phyloP scores from a whole-genome alignment of 2,888 invertebrate species.

The Drosophila bunnanda region DNA sequence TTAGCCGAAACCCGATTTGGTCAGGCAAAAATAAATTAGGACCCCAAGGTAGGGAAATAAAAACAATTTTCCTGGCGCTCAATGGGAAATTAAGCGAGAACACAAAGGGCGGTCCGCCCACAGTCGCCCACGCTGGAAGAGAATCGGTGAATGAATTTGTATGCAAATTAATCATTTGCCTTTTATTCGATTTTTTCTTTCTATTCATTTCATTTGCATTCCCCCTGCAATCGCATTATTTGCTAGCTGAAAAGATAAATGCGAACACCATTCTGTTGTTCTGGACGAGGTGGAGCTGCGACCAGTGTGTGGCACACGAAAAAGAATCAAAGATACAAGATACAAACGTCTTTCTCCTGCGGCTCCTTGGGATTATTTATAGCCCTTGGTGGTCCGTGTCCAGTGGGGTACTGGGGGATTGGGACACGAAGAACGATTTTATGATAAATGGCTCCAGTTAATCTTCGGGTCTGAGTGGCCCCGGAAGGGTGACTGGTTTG shows the following conservation, averaged over 20 bases:
- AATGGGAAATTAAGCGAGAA: slow-evolving; percentile 12
- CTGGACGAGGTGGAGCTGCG: slow-evolving; percentile 14
- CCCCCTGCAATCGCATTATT: slow-evolving; percentile 21
- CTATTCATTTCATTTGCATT: slow-evolving; percentile 12
- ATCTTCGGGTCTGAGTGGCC: slow-evolving; percentile 51
- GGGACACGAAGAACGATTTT: slow-evolving; percentile 57
- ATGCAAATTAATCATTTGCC: slow-evolving; percentile 60
- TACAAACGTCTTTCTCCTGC: slow-evolving; percentile 40
- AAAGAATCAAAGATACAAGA: slow-evolving; percentile 21
- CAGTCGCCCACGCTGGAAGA: slow-evolving; percentile 1
- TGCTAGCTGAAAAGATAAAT: slow-evolving; percentile 35
- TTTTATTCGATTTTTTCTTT: slow-evolving; percentile 19
- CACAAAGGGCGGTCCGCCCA: slow-evolving; percentile 8
- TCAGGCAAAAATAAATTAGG: slow-evolving; percentile 47
- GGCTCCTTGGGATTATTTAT: slow-evolving; percentile 67
- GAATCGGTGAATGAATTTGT: slow-evolving; percentile 31
- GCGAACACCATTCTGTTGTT: slow-evolving; percentile 11
- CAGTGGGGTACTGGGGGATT: not conserved
- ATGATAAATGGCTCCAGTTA: slow-evolving; percentile 71
- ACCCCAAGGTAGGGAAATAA: slow-evolving; percentile 10
- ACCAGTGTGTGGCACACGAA: slow-evolving; percentile 29
- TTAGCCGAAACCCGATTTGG: slow-evolving; percentile 16
- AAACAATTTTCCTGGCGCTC: slow-evolving; percentile 13
- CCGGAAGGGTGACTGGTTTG: slow-evolving; percentile 4
- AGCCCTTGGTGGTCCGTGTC: slow-evolving; percentile 43